Percentiles rank a stretch among this genome's conserved stretches.
phyloP scores from a whole-genome alignment of 2,888 invertebrate species.

The Lithophane leautieri region DNA sequence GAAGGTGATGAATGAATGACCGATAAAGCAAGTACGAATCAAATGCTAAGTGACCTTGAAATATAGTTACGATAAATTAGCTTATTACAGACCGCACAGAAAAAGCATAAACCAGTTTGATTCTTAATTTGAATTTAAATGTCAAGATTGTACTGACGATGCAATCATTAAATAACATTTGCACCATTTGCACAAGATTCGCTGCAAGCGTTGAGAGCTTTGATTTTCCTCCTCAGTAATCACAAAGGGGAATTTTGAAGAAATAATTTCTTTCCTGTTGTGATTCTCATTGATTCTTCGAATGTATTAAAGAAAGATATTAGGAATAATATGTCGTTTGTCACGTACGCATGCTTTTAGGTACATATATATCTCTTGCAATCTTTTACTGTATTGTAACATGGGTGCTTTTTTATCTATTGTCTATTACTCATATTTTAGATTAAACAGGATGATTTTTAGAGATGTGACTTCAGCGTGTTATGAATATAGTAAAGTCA shows the following conservation, averaged over 20 bases:
- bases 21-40: background rate
- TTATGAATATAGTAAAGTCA: background rate
- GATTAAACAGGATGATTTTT: background rate
- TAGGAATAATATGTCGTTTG: background rate
- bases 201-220: background rate
- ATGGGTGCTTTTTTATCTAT: background rate
- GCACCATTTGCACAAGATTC: constrained; percentile 8
- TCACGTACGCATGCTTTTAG: constrained; percentile 16
- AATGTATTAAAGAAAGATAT: background rate
- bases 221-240: constrained; percentile 22
- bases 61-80: background rate
- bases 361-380: background rate
- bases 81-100: background rate
- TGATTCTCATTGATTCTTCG: background rate
- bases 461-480: background rate
- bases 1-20: background rate
- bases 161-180: constrained; percentile 6
- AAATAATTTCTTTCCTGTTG: constrained; percentile 33
- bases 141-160: background rate
- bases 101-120: constrained; percentile 12
- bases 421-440: background rate
- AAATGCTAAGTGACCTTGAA: constrained; percentile 1
- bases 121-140: constrained; percentile 11
- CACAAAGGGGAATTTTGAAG: constrained; percentile 26
- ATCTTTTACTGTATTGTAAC: background rate